phyloP scores from a whole-genome alignment of 2,888 invertebrate species.

The Xylocampa areola region DNA sequence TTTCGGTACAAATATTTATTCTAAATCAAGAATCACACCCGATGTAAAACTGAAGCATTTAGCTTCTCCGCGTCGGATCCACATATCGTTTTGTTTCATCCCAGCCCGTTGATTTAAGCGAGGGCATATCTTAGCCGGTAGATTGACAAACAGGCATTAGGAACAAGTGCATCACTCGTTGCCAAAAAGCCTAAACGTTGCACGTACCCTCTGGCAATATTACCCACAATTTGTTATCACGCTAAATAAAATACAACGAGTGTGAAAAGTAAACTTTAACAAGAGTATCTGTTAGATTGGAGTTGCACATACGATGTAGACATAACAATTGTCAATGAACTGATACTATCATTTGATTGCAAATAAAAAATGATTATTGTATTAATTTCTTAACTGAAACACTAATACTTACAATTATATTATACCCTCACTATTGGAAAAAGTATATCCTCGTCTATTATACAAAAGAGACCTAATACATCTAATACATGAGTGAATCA shows the following conservation, averaged over 20 bases:
- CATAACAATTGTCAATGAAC: too few species aligned
- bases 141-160: slow-evolving; percentile 33
- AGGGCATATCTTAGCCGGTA: slow-evolving; percentile 18
- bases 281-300: background rate
- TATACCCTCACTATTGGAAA: background rate
- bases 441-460: background rate
- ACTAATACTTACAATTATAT: background rate
- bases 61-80: too few species aligned
- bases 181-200: slow-evolving; percentile 19
- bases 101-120: slow-evolving; percentile 3
- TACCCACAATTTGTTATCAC: slow-evolving; percentile 16
- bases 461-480: background rate
- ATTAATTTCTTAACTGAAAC: too few species aligned
- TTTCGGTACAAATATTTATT: too few species aligned
- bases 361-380: too few species aligned
- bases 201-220: slow-evolving; percentile 2
- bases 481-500: background rate
- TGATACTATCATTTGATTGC: too few species aligned
- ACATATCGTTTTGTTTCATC: slow-evolving; percentile 1
- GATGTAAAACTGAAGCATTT: too few species aligned
- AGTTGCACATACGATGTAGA: background rate
- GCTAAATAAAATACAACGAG: slow-evolving; percentile 1
- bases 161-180: slow-evolving; percentile 22
- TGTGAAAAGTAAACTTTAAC: slow-evolving; percentile 4
- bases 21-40: too few species aligned